Evolutionary conservation across 2,797 vertebrate species (phyloP).

Genomic region (Muscicapa striata): DNA sequence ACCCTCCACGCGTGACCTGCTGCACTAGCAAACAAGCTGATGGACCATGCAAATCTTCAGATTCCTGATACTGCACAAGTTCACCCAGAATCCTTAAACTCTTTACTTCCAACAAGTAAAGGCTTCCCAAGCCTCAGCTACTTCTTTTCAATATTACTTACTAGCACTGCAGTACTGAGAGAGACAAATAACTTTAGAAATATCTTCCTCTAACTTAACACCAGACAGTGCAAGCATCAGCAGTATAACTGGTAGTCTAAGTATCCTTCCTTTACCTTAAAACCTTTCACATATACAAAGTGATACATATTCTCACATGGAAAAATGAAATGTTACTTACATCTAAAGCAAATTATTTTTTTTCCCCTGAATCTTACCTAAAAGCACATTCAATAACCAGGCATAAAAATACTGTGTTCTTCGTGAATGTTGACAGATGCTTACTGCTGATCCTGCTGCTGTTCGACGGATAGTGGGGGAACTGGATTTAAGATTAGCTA

Average conservation of each 20-base stretch:
- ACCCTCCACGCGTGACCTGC: neutral
- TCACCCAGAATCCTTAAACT: neutral
- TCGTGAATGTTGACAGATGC: slow-evolving; percentile 92
- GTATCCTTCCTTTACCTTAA: neutral
- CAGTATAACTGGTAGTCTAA: neutral
- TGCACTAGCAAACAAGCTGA: neutral
- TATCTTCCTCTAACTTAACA: neutral
- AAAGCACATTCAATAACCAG: slow-evolving; percentile 94
- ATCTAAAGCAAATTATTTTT: neutral
- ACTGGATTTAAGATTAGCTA: slow-evolving; percentile 91
- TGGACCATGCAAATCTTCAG: neutral
- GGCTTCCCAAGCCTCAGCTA: neutral
- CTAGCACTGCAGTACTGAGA: neutral
- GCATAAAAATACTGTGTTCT: slow-evolving; percentile 94
- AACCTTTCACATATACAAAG: neutral
- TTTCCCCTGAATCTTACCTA: slow-evolving; percentile 79
- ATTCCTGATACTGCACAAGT: neutral
- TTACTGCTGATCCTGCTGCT: slow-evolving; percentile 89
- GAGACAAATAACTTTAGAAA: neutral
- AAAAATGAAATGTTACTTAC: neutral
- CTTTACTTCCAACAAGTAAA: neutral
- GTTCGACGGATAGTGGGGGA: slow-evolving; percentile 94
- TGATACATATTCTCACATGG: neutral
- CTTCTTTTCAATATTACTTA: neutral
- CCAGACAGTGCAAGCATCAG: neutral